These are phyloP conservation scores for Morelia viridis DNA, from an alignment of 2,797 vertebrate species.

Conservation along the genomic window DNA sequence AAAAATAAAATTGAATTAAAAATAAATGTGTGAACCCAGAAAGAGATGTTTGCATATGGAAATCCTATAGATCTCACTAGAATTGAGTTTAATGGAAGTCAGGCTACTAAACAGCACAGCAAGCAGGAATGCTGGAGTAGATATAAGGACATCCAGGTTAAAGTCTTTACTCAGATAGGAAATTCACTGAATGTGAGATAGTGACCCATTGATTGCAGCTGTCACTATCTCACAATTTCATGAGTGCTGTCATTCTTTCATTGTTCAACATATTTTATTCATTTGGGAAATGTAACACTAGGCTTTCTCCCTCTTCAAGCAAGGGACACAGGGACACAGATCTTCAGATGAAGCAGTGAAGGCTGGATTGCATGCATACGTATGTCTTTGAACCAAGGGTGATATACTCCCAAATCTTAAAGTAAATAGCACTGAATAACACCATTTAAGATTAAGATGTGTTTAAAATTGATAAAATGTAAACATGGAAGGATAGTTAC, in stretches of 20 bases:
- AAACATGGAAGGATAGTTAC: neutral
- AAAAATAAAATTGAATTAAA: neutral
- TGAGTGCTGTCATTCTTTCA: neutral
- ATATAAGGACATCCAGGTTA: neutral
- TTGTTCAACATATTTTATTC: too few relatives aligned
- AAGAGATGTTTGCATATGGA: neutral
- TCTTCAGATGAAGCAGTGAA: too few relatives aligned
- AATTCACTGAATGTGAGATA: neutral
- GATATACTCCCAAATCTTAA: neutral
- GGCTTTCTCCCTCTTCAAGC: too few relatives aligned
- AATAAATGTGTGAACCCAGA: neutral
- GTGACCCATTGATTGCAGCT: neutral
- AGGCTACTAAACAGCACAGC: neutral
- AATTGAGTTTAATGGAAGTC: neutral
- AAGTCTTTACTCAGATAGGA: neutral
- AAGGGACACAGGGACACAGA: too few relatives aligned
- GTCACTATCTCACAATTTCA: neutral
- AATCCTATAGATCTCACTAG: neutral
- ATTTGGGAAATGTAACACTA: too few relatives aligned
- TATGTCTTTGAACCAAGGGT: neutral
- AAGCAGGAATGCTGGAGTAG: too few relatives aligned
- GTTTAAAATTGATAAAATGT: neutral
- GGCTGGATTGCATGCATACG: neutral
- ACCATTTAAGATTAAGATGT: neutral
- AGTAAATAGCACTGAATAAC: neutral